Evolutionary conservation across 2,888 invertebrate genomes (phyloP).

Genomic region (Ochlodes sylvanus): DNA sequence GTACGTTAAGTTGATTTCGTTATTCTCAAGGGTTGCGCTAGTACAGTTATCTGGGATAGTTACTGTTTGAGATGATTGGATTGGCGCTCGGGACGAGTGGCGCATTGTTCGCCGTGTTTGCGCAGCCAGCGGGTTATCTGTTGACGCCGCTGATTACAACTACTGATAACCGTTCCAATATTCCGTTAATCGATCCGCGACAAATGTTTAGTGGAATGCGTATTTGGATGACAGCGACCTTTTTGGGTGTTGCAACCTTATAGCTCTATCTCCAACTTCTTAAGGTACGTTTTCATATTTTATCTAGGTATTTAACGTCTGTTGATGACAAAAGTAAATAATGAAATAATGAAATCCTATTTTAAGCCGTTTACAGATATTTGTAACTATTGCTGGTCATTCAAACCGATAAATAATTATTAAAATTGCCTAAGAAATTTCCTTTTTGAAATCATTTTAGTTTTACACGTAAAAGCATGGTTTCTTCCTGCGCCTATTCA

Average conservation of each 20-base stretch:
- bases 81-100: constrained; percentile 71
- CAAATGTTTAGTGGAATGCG: constrained; percentile 17
- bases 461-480: too few relatives aligned
- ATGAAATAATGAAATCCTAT: too few relatives aligned
- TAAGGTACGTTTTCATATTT: too few relatives aligned
- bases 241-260: background rate
- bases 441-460: too few relatives aligned
- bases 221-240: background rate
- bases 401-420: too few relatives aligned
- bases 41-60: constrained; percentile 76
- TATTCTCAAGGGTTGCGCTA: constrained; percentile 77
- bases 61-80: constrained; percentile 82
- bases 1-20: constrained; percentile 80
- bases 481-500: too few relatives aligned
- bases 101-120: constrained; percentile 69
- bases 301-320: too few relatives aligned
- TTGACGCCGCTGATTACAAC: constrained; percentile 48
- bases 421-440: too few relatives aligned
- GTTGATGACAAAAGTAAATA: too few relatives aligned
- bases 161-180: constrained; percentile 47
- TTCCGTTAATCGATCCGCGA: constrained; percentile 40
- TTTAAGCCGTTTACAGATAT: too few relatives aligned
- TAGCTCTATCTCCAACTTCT: background rate
- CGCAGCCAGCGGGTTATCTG: constrained; percentile 50
- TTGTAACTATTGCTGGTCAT: too few relatives aligned